A percentile compares a stretch with the other conserved stretches of the same genome.
Evolutionary conservation across 35 echinoderm and acorn worm species (phyloP).

Genomic region (Lytechinus variegatus): DNA sequence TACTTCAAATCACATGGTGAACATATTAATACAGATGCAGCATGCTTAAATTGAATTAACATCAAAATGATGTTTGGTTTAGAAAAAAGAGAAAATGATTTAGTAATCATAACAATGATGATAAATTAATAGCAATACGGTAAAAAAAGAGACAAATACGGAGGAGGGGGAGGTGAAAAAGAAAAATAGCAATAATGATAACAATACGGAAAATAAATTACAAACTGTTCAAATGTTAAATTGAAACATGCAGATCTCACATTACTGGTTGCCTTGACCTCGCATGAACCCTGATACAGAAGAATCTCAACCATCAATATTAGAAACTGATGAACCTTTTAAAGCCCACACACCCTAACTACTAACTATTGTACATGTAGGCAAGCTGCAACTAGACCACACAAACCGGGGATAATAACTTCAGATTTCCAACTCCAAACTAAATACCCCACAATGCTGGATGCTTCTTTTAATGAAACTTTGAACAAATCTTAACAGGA

Average conservation of each 20-base stretch:
- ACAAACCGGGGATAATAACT: background rate
- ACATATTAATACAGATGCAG: no score
- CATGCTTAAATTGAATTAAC: no score
- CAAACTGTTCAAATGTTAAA: background rate
- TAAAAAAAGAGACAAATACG: no score
- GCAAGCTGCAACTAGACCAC: background rate
- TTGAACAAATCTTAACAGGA: slow-evolving; percentile 5
- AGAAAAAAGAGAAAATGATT: no score
- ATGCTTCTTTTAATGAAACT: background rate
- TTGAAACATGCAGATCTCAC: background rate
- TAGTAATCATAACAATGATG: no score
- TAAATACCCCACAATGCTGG: background rate
- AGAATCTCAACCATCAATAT: background rate
- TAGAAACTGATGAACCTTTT: background rate
- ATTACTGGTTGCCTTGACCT: background rate
- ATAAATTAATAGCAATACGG: no score
- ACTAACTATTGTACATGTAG: no score
- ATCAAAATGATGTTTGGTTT: no score
- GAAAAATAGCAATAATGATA: no score
- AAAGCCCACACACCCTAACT: background rate
- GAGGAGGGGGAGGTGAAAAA: no score
- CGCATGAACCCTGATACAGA: background rate
- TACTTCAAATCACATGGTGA: no score
- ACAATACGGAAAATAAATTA: no score
- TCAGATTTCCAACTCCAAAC: background rate